These are phyloP conservation scores for Cyanocitta stelleri DNA, from an alignment of 2,113 vertebrate genomes.

Conservation along the genomic window DNA sequence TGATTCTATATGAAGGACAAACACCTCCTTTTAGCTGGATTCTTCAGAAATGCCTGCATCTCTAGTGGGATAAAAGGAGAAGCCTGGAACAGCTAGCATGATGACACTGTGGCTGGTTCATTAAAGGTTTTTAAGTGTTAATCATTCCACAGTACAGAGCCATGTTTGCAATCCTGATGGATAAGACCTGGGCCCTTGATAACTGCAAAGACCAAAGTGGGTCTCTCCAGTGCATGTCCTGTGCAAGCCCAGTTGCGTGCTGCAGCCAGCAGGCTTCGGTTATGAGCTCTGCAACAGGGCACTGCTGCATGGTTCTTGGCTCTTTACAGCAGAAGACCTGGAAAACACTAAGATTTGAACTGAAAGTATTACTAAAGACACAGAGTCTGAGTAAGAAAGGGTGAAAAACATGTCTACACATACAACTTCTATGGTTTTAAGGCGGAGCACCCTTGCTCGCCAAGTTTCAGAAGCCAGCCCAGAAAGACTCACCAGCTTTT, in stretches of 20 bases:
- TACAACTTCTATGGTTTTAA: background rate
- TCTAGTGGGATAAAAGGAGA: background rate
- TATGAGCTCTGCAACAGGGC: background rate
- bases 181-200: background rate
- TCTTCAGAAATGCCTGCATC: background rate
- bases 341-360: background rate
- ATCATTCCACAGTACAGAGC: background rate
- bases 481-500: background rate
- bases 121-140: background rate
- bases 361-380: background rate
- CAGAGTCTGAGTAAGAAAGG: background rate
- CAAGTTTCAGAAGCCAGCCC: background rate
- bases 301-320: background rate
- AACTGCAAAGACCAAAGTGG: background rate
- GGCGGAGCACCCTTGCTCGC: background rate
- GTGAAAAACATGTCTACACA: background rate
- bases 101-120: background rate
- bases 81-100: background rate
- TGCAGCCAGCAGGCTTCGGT: background rate
- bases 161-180: background rate
- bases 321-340: background rate
- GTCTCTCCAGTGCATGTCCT: background rate
- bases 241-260: rapidly evolving
- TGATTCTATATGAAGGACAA: background rate
- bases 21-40: background rate